Evolutionary conservation across 2,113 vertebrate species (phyloP).

Genomic region (Acrocephalus kingi): DNA sequence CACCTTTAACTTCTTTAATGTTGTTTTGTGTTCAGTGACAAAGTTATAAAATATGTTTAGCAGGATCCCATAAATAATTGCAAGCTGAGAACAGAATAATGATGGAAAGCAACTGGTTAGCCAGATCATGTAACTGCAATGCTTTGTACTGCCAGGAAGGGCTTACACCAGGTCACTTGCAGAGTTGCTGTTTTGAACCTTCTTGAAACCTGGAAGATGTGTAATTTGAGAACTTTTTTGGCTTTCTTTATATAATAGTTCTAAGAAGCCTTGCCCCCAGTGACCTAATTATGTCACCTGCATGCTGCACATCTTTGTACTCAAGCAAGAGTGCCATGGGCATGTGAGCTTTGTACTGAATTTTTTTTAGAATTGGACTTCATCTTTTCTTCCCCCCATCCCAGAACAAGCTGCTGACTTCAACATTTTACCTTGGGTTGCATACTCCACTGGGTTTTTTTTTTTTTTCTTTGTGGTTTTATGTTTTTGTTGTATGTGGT

Average conservation of each 20-base stretch:
- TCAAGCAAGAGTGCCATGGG: conserved; percentile 34
- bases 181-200: not conserved
- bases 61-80: not conserved
- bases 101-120: not conserved
- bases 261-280: conserved; percentile 69
- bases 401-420: conserved; percentile 39
- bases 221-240: conserved; percentile 1
- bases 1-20: not conserved
- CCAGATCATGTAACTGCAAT: not conserved
- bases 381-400: not conserved
- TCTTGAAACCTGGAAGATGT: not conserved
- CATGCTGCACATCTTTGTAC: conserved; percentile 68
- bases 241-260: conserved; percentile 47
- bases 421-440: conserved; percentile 24
- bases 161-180: not conserved
- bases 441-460: not conserved
- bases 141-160: not conserved
- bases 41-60: not conserved
- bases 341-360: conserved; percentile 49
- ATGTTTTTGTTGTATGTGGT: not conserved
- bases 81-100: not conserved
- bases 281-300: conserved; percentile 86
- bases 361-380: conserved; percentile 24
- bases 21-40: not conserved
- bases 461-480: not conserved